Percentiles rank a stretch among this genome's conserved stretches.
phyloP scores from a whole-genome alignment of 2,797 vertebrate genomes.

The Paedocypris micromegethes region DNA sequence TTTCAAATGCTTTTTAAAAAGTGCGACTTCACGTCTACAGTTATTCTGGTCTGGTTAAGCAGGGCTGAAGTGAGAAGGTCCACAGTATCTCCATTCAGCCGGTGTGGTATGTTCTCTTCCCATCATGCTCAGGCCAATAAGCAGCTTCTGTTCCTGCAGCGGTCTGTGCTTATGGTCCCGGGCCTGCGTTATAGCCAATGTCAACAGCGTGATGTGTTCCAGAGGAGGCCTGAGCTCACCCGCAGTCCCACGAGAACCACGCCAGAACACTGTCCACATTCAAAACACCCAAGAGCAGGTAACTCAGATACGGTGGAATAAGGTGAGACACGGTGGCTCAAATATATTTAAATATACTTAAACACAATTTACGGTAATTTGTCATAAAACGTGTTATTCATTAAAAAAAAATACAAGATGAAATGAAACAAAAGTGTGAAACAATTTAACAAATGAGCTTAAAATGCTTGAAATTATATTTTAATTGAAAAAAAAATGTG shows the following conservation, averaged over 20 bases:
- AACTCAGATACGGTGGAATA: neutral
- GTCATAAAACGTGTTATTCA: too few species aligned
- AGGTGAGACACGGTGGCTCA: too few species aligned
- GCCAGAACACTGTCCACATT: conserved; percentile 45
- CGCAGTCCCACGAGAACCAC: conserved; percentile 51
- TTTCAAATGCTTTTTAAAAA: conserved; percentile 57
- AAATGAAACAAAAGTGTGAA: too few species aligned
- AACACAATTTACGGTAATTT: too few species aligned
- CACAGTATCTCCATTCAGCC: conserved; percentile 66
- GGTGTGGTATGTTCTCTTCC: conserved; percentile 60
- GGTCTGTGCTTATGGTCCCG: conserved; percentile 48
- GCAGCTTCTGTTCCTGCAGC: conserved; percentile 63
- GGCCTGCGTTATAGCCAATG: conserved; percentile 60
- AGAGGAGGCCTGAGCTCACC: conserved; percentile 48
- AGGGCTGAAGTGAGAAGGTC: conserved; percentile 41
- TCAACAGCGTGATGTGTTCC: conserved; percentile 65
- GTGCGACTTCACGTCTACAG: conserved; percentile 44
- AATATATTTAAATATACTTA: too few species aligned
- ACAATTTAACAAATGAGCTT: too few species aligned
- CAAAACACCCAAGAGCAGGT: conserved; percentile 24
- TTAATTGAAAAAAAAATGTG: too few species aligned
- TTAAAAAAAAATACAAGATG: too few species aligned
- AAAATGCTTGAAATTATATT: too few species aligned
- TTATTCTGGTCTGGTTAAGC: conserved; percentile 46
- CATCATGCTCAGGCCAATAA: conserved; percentile 61